Base-by-base conservation (phyloP, 2,888 invertebrate genomes). In the Bombylius discolor region DNA sequence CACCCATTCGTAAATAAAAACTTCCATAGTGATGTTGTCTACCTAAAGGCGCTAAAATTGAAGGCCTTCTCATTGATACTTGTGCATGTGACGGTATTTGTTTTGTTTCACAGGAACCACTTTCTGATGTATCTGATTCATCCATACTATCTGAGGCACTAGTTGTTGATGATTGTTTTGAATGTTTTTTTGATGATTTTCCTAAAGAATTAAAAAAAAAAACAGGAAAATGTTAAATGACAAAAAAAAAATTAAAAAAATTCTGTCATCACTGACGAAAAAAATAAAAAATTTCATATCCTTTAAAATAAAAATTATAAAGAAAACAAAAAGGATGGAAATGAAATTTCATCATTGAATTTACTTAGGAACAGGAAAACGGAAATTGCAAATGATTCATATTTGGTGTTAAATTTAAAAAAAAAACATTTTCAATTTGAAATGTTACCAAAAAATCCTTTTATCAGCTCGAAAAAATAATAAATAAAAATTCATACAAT, bases 1-100 rank as follows among this genome's bases (percentile, higher is more conserved):
- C 93, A 31, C 93, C 93, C 87, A 93, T 89, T 63, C 93, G 80
- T 58, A 94, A 77, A 73, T 94, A 94, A 74, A 94, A 93, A 73
- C 92, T 92, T 52, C 93, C 93, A 66, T 90, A 92, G 72, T 92
- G 90, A 64, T 89, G 86, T 59, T 79, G 79, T 56, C 78, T 77
- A 4, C 81, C 81, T 49, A 79, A 71, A 13, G 72, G 67, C 4
- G 80, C 74, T 60, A 76, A 60, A 49, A 74, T 58, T 47, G 52
- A 82, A 73, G 68, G 81, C 64, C 61, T 77, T 65, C 74, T 77
- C 71, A 74, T 68, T 58, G 62, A 78, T 70, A 49, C 39, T 45
- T 45, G 45, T 5, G 44, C 72, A 66, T 64, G 77, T 65, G 61
- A 71, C 11, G 58, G 52, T 34, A 57, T 54, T 36, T 51, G 52